Evolutionary conservation across 2,113 vertebrate species (phyloP).

Genomic region (Cyanoderma ruficeps): DNA sequence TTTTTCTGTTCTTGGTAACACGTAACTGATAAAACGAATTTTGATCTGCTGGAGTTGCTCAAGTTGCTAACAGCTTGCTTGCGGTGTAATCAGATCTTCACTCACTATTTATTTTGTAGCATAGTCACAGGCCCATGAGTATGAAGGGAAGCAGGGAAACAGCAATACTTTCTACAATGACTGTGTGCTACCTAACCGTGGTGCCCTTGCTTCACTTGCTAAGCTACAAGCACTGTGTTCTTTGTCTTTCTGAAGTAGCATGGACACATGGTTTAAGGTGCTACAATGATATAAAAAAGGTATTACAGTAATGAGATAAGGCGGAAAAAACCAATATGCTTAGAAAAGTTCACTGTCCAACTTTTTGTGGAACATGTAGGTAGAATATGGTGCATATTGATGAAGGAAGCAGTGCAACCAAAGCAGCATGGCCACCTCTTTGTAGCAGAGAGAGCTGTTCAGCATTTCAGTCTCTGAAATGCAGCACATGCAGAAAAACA

Average conservation of each 20-base stretch:
- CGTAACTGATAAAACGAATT: neutral
- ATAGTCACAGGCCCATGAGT: neutral
- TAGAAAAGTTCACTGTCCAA: neutral
- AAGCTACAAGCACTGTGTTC: neutral
- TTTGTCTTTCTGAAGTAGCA: conserved; percentile 6
- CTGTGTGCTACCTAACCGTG: neutral
- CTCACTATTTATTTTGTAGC: neutral
- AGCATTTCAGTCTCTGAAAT: neutral
- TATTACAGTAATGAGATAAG: neutral
- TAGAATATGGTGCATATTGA: neutral
- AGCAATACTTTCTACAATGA: neutral
- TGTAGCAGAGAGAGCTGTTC: neutral
- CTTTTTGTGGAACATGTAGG: neutral
- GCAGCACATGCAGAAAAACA: neutral
- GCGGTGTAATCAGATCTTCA: neutral
- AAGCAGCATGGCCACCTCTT: neutral
- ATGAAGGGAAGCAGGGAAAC: neutral
- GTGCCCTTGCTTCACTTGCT: conserved; percentile 20
- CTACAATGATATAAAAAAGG: neutral
- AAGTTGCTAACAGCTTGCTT: neutral
- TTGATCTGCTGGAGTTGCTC: neutral
- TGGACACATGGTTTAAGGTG: neutral
- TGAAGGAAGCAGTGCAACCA: neutral
- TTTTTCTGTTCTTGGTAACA: neutral
- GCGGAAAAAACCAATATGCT: neutral